Percentiles rank a stretch among this genome's conserved stretches.
These are phyloP conservation scores for Drosophila mulleri DNA, from an alignment of 2,888 invertebrate species.

Conservation along the genomic window DNA sequence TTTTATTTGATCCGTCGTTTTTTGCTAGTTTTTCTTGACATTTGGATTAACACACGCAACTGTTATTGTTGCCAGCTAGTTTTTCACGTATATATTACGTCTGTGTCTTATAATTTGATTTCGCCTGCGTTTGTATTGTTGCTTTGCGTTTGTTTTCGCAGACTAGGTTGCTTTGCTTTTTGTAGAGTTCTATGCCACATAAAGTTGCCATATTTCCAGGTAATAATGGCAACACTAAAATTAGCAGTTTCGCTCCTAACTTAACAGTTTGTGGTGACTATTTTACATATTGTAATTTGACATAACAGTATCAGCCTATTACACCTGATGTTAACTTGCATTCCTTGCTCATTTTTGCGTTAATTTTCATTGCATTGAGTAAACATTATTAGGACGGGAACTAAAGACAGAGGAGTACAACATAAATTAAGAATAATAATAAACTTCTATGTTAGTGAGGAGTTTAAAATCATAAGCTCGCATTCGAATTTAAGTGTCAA, in stretches of 20 bases:
- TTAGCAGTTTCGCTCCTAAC: not conserved
- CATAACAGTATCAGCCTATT: not conserved
- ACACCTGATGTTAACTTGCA: not conserved
- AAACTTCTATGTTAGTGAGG: too few species aligned
- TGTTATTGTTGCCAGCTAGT: slow-evolving; percentile 60
- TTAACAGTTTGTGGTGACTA: not conserved
- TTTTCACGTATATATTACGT: slow-evolving; percentile 61
- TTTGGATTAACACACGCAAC: slow-evolving; percentile 49
- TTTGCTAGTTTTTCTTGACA: slow-evolving; percentile 50
- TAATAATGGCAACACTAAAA: slow-evolving; percentile 25
- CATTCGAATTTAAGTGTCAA: not conserved
- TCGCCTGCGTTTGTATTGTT: slow-evolving; percentile 63
- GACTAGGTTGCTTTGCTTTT: slow-evolving; percentile 55
- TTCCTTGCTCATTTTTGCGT: not conserved
- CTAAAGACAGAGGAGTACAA: not conserved
- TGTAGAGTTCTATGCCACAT: slow-evolving; percentile 58
- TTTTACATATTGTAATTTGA: slow-evolving; percentile 1
- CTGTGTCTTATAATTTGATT: slow-evolving; percentile 52
- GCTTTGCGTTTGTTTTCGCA: slow-evolving; percentile 65
- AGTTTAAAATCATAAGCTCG: not conserved
- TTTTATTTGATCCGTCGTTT: slow-evolving; percentile 47
- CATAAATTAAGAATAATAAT: not conserved
- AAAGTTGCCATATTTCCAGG: slow-evolving; percentile 42
- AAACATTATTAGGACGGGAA: not conserved
- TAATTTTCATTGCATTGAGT: not conserved